Evolutionary conservation across 2,888 invertebrate genomes (phyloP).

Genomic region (Plutella xylostella): DNA sequence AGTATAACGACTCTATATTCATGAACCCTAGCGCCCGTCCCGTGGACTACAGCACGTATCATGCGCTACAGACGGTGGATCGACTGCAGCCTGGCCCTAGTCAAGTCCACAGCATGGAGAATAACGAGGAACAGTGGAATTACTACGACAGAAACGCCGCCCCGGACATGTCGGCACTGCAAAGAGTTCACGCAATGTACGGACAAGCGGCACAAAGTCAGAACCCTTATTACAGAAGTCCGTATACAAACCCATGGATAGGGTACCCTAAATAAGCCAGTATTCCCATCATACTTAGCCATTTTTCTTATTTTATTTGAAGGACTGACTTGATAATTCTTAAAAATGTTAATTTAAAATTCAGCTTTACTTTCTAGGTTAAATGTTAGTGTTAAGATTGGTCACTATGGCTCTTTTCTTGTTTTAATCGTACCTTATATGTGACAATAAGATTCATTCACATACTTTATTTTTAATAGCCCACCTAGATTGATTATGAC

Average conservation of each 20-base stretch:
- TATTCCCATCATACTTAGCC: slow-evolving; percentile 20
- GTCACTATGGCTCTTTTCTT: background rate
- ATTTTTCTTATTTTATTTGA: slow-evolving; percentile 2
- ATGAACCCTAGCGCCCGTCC: slow-evolving; percentile 36
- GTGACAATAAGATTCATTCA: slow-evolving; percentile 3
- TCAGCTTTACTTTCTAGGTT: slow-evolving; percentile 5
- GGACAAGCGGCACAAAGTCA: slow-evolving; percentile 24
- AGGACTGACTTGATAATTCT: slow-evolving; percentile 6
- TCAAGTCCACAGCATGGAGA: background rate
- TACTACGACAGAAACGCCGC: background rate
- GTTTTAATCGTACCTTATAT: background rate
- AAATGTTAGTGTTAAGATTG: background rate
- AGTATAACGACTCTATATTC: slow-evolving; percentile 56
- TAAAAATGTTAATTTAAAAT: background rate
- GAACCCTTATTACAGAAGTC: slow-evolving; percentile 43
- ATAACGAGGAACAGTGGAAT: background rate
- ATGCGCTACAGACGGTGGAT: slow-evolving; percentile 5
- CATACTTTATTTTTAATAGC: too few relatives aligned
- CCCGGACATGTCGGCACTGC: slow-evolving; percentile 19
- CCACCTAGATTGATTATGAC: too few relatives aligned
- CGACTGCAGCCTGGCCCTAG: slow-evolving; percentile 1
- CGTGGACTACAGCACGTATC: slow-evolving; percentile 36
- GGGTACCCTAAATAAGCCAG: slow-evolving; percentile 36
- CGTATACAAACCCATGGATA: slow-evolving; percentile 50
- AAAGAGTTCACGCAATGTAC: slow-evolving; percentile 29